These are phyloP conservation scores for Mesochorus sp. DNA, from an alignment of 2,888 invertebrate genomes.

Conservation along the genomic window DNA sequence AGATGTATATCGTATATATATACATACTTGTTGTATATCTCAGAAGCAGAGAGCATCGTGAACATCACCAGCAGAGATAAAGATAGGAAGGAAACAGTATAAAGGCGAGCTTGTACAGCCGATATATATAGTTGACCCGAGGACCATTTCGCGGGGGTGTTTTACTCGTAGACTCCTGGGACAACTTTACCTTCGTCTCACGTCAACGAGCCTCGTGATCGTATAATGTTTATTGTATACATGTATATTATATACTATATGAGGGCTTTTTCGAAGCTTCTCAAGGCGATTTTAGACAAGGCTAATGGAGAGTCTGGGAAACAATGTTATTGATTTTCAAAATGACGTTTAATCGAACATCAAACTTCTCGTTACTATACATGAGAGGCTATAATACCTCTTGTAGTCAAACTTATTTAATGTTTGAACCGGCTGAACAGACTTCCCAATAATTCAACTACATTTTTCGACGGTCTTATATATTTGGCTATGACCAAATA, in stretches of 20 bases:
- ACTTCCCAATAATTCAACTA: too few relatives aligned
- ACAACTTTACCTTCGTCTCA: conserved; percentile 65
- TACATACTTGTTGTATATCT: conserved; percentile 17
- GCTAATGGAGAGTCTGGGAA: conserved; percentile 43
- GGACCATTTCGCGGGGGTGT: conserved; percentile 45
- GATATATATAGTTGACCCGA: conserved; percentile 55
- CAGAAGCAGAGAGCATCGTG: conserved; percentile 34
- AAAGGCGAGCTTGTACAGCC: conserved; percentile 14
- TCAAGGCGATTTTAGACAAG: conserved; percentile 10
- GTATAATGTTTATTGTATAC: too few relatives aligned
- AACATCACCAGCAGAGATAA: conserved; percentile 22
- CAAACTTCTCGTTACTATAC: background rate
- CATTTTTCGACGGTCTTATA: too few relatives aligned
- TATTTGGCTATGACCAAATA: too few relatives aligned
- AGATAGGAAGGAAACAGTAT: conserved; percentile 53
- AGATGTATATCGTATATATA: conserved; percentile 23
- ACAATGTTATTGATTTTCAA: conserved; percentile 23
- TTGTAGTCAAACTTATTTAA: conserved; percentile 4
- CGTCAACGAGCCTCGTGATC: conserved; percentile 50
- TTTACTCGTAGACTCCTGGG: conserved; percentile 23
- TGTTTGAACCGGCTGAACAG: conserved; percentile 6
- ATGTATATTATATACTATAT: conserved; percentile 23
- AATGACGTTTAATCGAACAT: background rate
- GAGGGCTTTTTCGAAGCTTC: conserved; percentile 5
- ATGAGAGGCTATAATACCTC: too few relatives aligned